phyloP scores from a whole-genome alignment of 2,113 vertebrate species.

The Nesospiza acunhae region DNA sequence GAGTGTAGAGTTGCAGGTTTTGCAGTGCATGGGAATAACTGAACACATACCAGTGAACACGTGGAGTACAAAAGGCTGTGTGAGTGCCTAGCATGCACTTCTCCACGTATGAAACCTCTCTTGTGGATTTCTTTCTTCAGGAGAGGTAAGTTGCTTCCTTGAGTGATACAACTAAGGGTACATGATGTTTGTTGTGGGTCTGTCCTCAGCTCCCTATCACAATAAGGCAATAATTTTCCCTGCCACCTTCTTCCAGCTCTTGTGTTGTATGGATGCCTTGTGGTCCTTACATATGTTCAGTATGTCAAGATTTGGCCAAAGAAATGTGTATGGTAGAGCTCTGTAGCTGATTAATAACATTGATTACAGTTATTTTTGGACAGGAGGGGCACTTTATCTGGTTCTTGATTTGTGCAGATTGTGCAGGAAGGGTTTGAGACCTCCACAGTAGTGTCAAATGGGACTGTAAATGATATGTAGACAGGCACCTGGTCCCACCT shows the following conservation, averaged over 20 bases:
- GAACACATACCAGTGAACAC: not conserved
- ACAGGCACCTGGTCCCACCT: fast-evolving
- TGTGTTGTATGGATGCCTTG: not conserved
- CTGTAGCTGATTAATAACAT: not conserved
- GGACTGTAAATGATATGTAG: fast-evolving
- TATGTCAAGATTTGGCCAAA: not conserved
- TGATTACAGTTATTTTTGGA: not conserved
- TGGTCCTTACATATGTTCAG: not conserved
- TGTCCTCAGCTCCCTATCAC: not conserved
- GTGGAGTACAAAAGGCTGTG: not conserved
- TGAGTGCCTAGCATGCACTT: not conserved
- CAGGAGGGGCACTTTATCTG: not conserved
- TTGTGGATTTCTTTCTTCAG: not conserved
- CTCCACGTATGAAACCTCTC: not conserved
- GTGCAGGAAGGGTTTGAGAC: not conserved
- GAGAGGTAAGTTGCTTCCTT: not conserved
- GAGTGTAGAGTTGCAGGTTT: not conserved
- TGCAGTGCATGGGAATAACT: not conserved
- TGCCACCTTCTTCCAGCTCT: not conserved
- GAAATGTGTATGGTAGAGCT: not conserved
- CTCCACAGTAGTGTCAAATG: not conserved
- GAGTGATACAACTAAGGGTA: not conserved
- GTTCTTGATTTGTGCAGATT: not conserved
- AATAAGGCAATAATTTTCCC: not conserved
- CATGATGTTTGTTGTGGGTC: not conserved